Base-by-base conservation (phyloP, 1,140 invertebrate genomes). In the Archegozetes longisetosus region DNA sequence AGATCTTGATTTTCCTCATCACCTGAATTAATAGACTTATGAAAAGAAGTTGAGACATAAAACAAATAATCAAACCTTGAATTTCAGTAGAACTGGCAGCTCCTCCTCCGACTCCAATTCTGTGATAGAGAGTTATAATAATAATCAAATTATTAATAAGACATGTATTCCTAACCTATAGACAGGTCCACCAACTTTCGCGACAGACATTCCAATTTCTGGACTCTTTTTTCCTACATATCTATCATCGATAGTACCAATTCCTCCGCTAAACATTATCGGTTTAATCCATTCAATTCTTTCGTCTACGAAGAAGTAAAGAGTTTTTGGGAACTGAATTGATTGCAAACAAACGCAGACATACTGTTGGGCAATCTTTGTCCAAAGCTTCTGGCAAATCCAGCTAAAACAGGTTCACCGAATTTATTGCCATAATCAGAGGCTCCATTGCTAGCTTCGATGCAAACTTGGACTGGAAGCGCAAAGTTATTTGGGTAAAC, bases 401-500 rank as follows among this genome's bases (percentile, higher is more conserved):
- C 94, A 66, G 77, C 73, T 57, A 98, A 80, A 1, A 98, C 76
- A 2, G 94, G 94, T 71, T 98, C 94, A 1, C 93, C 94, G 76
- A 98, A 98, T 76, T 98, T 98, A 70, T 98, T 64, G 3, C 94
- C 94, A 76, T 98, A 98, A 74, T 98, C 94, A 0, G 91, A 96
- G 14, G 93, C 93, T 12, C 94, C 94, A 73, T 98, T 95, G 71
- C 89, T 94, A 0, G 93, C 94, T 74, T 97, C 89, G 29, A 98
- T 83, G 32, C 89, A 79, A 57, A 93, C 82, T 70, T 90, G 82
- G 6, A 91, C 73, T 0, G 94, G 88, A 1, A 78, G 73, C 9
- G 93, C 92, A 77, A 98, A 90, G 63, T 95, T 95, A 17, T 71
- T 72, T 1, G 93, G 91, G 75, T 97, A 96, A 20, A 74, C 67